A percentile compares a stretch with the other conserved stretches of the same genome.
Evolutionary conservation across 2,888 invertebrate species (phyloP).

Genomic region (Brenthis hecate): DNA sequence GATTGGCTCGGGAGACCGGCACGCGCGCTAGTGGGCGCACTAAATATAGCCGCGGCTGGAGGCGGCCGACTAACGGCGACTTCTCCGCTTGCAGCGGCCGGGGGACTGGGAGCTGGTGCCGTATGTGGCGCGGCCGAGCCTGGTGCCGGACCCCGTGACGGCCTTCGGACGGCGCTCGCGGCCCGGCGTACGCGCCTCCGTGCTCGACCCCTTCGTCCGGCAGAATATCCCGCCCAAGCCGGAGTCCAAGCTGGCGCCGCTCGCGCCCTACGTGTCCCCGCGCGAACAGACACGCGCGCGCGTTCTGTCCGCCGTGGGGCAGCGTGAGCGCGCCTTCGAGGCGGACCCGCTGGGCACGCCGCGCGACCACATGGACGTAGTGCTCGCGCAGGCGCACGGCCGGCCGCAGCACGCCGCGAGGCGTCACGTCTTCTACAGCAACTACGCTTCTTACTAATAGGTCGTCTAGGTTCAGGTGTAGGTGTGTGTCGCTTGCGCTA

Average conservation of each 20-base stretch:
- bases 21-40: slow-evolving; percentile 78
- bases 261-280: slow-evolving; percentile 86
- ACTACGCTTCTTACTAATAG: slow-evolving; percentile 75
- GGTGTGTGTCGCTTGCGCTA: slow-evolving; percentile 78
- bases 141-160: slow-evolving; percentile 92
- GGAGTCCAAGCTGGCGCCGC: slow-evolving; percentile 82
- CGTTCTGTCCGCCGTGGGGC: slow-evolving; percentile 82
- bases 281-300: slow-evolving; percentile 85
- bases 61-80: slow-evolving; percentile 72
- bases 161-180: slow-evolving; percentile 88
- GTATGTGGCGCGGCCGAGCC: slow-evolving; percentile 91
- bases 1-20: slow-evolving; percentile 66
- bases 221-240: slow-evolving; percentile 85
- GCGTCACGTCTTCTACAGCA: slow-evolving; percentile 80
- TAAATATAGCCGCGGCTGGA: slow-evolving; percentile 83
- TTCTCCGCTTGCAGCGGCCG: slow-evolving; percentile 87
- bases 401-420: slow-evolving; percentile 74
- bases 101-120: slow-evolving; percentile 95
- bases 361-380: slow-evolving; percentile 85
- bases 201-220: slow-evolving; percentile 81
- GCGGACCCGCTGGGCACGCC: slow-evolving; percentile 83
- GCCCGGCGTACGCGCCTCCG: slow-evolving; percentile 71
- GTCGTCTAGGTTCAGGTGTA: slow-evolving; percentile 53
- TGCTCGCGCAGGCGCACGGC: slow-evolving; percentile 84
- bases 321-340: slow-evolving; percentile 82